phyloP scores from a whole-genome alignment of 2,797 vertebrate genomes.

The Smutsia gigantea region DNA sequence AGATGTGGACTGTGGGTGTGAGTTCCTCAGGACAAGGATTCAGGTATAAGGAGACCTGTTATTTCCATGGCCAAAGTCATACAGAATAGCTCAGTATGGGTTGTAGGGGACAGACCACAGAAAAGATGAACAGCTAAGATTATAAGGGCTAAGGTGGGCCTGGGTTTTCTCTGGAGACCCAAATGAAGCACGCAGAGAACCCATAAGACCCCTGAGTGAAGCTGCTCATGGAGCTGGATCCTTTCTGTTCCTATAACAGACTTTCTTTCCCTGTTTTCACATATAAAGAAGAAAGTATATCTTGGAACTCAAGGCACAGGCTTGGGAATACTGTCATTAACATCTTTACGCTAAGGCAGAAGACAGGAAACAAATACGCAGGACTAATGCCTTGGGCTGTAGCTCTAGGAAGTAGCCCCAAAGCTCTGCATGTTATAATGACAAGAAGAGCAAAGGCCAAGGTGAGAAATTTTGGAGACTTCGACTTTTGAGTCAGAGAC shows the following conservation, averaged over 20 bases:
- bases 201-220: neutral
- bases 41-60: neutral
- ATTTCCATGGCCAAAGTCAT: neutral
- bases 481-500: neutral
- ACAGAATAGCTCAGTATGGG: neutral
- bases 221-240: neutral
- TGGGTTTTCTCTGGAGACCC: conserved; percentile 6
- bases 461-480: neutral
- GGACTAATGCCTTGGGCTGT: neutral
- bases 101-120: neutral
- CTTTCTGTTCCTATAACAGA: neutral
- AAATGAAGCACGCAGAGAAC: neutral
- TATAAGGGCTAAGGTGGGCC: neutral
- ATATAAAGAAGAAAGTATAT: neutral
- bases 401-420: neutral
- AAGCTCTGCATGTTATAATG: neutral
- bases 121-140: neutral
- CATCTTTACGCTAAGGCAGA: neutral
- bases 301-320: neutral
- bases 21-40: neutral
- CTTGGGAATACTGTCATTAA: neutral
- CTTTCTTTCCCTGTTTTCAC: conserved; percentile 32
- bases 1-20: neutral
- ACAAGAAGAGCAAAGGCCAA: neutral
- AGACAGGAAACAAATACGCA: neutral